These are phyloP conservation scores for Micropterix aruncella DNA, from an alignment of 2,888 invertebrate genomes.

Conservation along the genomic window DNA sequence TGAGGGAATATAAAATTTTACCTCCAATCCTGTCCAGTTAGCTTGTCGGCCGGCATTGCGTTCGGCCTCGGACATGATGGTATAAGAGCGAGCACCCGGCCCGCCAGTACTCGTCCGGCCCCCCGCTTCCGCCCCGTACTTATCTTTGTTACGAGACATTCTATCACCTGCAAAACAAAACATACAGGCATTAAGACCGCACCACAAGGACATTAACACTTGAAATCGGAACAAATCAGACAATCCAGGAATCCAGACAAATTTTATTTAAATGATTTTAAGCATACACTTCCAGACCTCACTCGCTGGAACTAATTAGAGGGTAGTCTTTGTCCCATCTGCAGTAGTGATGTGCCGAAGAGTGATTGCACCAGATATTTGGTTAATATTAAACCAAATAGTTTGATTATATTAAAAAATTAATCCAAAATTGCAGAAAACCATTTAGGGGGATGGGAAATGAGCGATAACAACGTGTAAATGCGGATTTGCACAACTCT, in stretches of 20 bases:
- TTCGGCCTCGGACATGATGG: constrained; percentile 88
- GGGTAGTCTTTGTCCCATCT: no score
- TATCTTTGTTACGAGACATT: constrained; percentile 74
- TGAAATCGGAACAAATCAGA: neutral
- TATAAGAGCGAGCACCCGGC: constrained; percentile 69
- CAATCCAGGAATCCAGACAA: neutral
- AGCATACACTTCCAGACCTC: no score
- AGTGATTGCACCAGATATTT: no score
- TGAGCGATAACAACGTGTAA: no score
- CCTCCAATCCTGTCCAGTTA: constrained; percentile 86
- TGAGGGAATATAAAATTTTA: no score
- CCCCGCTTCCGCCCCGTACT: constrained; percentile 52
- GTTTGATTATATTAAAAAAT: no score
- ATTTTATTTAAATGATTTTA: neutral
- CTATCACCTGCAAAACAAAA: constrained; percentile 30
- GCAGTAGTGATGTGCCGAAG: no score
- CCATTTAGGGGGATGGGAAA: no score
- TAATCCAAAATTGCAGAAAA: no score
- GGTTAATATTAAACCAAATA: no score
- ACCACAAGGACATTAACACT: neutral
- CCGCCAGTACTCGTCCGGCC: constrained; percentile 17
- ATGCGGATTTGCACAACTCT: no score
- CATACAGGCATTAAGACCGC: neutral
- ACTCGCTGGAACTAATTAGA: no score
- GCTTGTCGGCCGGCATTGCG: constrained; percentile 86